A percentile compares a stretch with the other conserved stretches of the same genome.
Evolutionary conservation across 37 sponge, comb jelly and placozoan species (phyloP).

Genomic region (Halisarca cf. caerulea): DNA sequence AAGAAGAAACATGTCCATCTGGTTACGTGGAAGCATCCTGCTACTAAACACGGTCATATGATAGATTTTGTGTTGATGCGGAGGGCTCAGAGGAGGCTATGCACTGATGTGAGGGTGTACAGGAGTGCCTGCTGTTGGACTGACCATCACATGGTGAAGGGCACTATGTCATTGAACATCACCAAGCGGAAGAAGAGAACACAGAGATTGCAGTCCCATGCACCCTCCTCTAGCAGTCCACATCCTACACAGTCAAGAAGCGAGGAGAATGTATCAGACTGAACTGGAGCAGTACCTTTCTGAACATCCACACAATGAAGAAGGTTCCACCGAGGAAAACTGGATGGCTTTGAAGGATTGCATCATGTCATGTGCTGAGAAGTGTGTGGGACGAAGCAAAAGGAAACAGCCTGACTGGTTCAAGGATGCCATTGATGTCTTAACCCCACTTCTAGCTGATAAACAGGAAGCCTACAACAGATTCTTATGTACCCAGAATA

Average conservation of each 20-base stretch:
- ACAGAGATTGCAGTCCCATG: no score
- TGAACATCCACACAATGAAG: no score
- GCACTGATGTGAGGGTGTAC: slow-evolving; percentile 18
- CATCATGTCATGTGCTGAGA: no score
- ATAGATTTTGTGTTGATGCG: slow-evolving; percentile 12
- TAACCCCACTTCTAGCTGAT: slow-evolving; percentile 23
- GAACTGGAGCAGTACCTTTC: no score
- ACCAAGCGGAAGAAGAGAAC: no score
- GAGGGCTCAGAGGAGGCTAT: background rate
- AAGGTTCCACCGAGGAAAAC: no score
- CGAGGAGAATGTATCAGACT: no score
- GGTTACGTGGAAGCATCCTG: slow-evolving; percentile 15
- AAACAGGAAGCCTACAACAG: slow-evolving; percentile 40
- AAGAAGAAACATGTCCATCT: background rate
- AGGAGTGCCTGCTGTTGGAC: no score
- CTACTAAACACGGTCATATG: slow-evolving; percentile 18
- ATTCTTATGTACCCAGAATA: background rate
- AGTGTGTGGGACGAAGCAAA: background rate
- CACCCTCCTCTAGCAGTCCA: no score
- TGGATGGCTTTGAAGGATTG: no score
- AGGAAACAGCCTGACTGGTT: slow-evolving; percentile 57
- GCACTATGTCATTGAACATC: no score
- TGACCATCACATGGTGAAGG: slow-evolving; percentile 16
- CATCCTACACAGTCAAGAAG: no score
- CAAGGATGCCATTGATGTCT: background rate